phyloP scores from a whole-genome alignment of 2,888 invertebrate species.

The Thymelicus sylvestris region DNA sequence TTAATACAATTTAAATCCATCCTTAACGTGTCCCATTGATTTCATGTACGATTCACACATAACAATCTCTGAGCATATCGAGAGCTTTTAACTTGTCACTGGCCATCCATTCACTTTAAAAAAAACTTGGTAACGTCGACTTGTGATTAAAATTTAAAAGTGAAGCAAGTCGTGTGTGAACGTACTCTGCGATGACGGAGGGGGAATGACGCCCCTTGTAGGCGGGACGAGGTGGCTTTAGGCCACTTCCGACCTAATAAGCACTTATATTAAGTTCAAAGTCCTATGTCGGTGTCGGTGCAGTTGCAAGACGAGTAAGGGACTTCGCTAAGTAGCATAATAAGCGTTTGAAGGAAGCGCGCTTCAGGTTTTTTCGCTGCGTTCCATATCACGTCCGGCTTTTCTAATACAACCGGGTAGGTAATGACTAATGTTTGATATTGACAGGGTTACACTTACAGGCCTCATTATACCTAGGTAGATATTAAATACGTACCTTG shows the following conservation, averaged over 20 bases:
- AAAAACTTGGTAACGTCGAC: slow-evolving; percentile 62
- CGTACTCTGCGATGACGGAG: slow-evolving; percentile 59
- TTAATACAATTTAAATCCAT: slow-evolving; percentile 12
- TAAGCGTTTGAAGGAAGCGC: slow-evolving; percentile 62
- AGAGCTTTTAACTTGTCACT: slow-evolving; percentile 61
- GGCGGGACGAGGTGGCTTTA: slow-evolving; percentile 66
- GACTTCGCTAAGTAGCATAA: slow-evolving; percentile 72
- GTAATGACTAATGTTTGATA: slow-evolving; percentile 12
- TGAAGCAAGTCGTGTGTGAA: slow-evolving; percentile 65
- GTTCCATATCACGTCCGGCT: slow-evolving; percentile 47
- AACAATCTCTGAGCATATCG: slow-evolving; percentile 17
- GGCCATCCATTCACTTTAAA: slow-evolving; percentile 65
- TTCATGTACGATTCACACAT: slow-evolving; percentile 21
- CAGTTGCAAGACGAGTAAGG: slow-evolving; percentile 73
- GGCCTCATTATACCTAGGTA: not conserved
- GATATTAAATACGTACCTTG: too few relatives aligned
- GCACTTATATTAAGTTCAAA: slow-evolving; percentile 38
- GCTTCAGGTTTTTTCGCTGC: slow-evolving; percentile 60
- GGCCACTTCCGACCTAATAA: slow-evolving; percentile 51
- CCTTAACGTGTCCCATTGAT: slow-evolving; percentile 7
- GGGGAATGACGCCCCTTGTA: slow-evolving; percentile 78
- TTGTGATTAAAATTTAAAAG: slow-evolving; percentile 83
- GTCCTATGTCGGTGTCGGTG: slow-evolving; percentile 48
- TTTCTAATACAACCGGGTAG: slow-evolving; percentile 16
- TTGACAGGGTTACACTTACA: not conserved